Evolutionary conservation across 2,888 invertebrate genomes (phyloP).

Genomic region (Troglohyphantes excavatus): DNA sequence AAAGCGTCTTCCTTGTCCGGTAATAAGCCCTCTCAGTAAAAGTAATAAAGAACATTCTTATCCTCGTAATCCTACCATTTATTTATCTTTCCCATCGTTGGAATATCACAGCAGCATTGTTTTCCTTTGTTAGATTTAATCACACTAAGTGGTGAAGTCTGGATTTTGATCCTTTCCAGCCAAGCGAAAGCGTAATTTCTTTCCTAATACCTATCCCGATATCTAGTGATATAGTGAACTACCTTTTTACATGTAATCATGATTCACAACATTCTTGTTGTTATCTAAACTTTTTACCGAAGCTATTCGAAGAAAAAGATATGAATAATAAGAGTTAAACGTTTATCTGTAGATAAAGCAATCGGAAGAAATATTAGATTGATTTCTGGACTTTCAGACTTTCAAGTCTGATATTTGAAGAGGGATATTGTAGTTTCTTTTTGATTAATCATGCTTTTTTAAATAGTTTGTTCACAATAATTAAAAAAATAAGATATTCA

Average conservation of each 20-base stretch:
- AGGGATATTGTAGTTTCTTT: too few relatives aligned
- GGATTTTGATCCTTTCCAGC: constrained; percentile 11
- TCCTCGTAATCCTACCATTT: background rate
- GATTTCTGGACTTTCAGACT: too few relatives aligned
- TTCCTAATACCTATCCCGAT: background rate
- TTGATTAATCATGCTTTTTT: too few relatives aligned
- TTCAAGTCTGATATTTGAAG: too few relatives aligned
- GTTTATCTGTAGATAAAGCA: constrained; percentile 5
- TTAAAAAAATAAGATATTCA: too few relatives aligned
- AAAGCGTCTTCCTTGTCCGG: background rate
- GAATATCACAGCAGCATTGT: background rate
- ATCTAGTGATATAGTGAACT: background rate
- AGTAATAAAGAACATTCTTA: background rate
- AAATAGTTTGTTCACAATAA: too few relatives aligned
- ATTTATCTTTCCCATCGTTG: background rate
- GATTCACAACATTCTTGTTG: background rate
- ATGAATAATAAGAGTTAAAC: background rate
- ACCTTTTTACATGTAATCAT: background rate
- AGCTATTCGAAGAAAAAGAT: constrained; percentile 1
- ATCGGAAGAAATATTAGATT: background rate
- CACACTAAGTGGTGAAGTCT: constrained; percentile 4
- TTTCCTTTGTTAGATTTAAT: constrained; percentile 3
- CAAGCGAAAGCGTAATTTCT: background rate
- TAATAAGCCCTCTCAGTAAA: constrained; percentile 7
- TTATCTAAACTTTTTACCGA: background rate